Evolutionary conservation across 2,888 invertebrate genomes (phyloP).

Genomic region (Tillus elongatus): DNA sequence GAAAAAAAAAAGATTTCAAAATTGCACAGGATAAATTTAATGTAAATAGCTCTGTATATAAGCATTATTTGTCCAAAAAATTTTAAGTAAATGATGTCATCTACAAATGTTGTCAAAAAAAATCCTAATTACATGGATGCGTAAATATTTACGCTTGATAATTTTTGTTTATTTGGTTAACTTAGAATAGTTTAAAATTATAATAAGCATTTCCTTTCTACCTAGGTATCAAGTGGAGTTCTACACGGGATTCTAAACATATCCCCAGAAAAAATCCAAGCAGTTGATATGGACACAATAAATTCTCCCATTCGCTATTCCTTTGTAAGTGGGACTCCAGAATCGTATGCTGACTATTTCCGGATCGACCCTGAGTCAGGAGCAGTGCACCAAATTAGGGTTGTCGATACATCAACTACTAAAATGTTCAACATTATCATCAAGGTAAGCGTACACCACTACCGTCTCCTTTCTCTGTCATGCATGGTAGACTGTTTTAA

Average conservation of each 20-base stretch:
- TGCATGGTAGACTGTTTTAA: no score
- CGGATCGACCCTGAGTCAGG: conserved; percentile 73
- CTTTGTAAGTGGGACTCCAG: conserved; percentile 72
- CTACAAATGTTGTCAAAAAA: no score
- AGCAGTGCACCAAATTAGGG: conserved; percentile 68
- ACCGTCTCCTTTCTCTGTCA: no score
- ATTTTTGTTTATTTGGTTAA: no score
- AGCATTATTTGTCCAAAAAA: no score
- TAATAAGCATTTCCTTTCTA: background rate
- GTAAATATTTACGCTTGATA: no score
- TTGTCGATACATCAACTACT: conserved; percentile 69
- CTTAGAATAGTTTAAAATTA: no score
- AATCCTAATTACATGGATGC: no score
- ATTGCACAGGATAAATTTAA: no score
- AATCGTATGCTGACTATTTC: conserved; percentile 70
- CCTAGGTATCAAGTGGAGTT: conserved; percentile 71
- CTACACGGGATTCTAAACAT: conserved; percentile 75
- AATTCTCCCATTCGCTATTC: conserved; percentile 74
- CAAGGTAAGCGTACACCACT: conserved; percentile 58
- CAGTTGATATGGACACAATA: conserved; percentile 82
- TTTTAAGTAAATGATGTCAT: no score
- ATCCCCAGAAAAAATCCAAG: conserved; percentile 80
- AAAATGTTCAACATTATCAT: conserved; percentile 75
- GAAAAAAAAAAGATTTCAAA: no score
- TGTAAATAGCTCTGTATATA: no score